phyloP scores from a whole-genome alignment of 1,140 invertebrate species.

The Goniozus legneri region DNA sequence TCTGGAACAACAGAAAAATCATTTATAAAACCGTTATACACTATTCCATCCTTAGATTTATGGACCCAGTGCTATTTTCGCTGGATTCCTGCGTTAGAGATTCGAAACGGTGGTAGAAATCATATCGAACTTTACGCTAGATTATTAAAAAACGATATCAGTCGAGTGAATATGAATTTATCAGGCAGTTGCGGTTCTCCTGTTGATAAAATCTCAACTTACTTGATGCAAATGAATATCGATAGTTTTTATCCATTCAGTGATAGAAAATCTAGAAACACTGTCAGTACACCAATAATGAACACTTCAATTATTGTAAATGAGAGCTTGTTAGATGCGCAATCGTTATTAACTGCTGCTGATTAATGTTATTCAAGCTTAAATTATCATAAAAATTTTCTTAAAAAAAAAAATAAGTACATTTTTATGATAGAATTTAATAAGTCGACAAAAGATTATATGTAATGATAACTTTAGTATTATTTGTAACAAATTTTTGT shows the following conservation, averaged over 20 bases:
- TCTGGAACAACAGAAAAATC: constrained; percentile 19
- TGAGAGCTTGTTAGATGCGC: constrained; percentile 45
- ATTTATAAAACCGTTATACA: constrained; percentile 53
- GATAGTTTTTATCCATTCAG: constrained; percentile 53
- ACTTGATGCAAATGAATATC: constrained; percentile 42
- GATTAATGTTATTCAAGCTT: constrained; percentile 21
- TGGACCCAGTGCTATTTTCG: constrained; percentile 89
- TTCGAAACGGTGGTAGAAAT: constrained; percentile 70
- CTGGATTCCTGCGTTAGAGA: constrained; percentile 80
- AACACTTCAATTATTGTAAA: constrained; percentile 44
- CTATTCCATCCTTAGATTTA: constrained; percentile 65
- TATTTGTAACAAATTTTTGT: too few relatives aligned
- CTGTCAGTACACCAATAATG: constrained; percentile 47
- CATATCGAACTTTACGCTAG: constrained; percentile 63
- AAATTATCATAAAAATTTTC: too few relatives aligned
- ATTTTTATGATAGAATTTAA: too few relatives aligned
- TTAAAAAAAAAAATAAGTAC: too few relatives aligned
- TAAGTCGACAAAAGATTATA: too few relatives aligned
- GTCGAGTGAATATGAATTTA: constrained; percentile 47
- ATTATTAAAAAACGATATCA: constrained; percentile 58
- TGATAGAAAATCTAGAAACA: constrained; percentile 40
- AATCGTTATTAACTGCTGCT: constrained; percentile 45
- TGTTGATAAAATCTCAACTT: constrained; percentile 36
- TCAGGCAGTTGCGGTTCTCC: constrained; percentile 28
- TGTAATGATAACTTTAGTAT: too few relatives aligned